These are phyloP conservation scores for Catajapyx aquilonaris DNA, from an alignment of 1,140 invertebrate species.

Conservation along the genomic window DNA sequence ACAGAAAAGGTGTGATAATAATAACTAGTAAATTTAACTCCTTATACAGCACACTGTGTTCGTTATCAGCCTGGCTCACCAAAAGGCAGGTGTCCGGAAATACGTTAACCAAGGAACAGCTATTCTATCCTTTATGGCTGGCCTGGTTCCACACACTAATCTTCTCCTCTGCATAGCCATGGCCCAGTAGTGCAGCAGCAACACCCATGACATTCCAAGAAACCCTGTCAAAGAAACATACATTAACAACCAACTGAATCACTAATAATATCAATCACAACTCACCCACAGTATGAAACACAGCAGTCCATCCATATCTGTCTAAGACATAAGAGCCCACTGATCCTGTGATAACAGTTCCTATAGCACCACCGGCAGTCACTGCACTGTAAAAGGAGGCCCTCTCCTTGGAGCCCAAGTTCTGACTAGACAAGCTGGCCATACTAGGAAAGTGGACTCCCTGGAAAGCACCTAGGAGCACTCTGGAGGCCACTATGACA, in stretches of 20 bases:
- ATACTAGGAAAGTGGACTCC: conserved; percentile 52
- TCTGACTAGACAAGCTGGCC: conserved; percentile 44
- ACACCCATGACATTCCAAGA: conserved; percentile 30
- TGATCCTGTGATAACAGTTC: conserved; percentile 42
- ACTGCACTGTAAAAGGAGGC: conserved; percentile 46
- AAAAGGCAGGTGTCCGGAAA: conserved; percentile 33
- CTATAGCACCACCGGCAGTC: conserved; percentile 37
- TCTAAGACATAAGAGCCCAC: conserved; percentile 44
- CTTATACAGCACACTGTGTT: no score
- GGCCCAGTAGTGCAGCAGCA: conserved; percentile 25
- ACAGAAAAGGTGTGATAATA: no score
- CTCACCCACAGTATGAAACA: conserved; percentile 44
- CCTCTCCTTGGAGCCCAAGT: conserved; percentile 37
- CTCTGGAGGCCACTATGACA: conserved; percentile 34
- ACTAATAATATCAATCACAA: no score
- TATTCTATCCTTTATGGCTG: conserved; percentile 10
- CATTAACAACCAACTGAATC: conserved; percentile 15
- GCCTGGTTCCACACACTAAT: conserved; percentile 12
- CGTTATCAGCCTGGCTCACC: no score
- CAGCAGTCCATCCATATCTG: conserved; percentile 38
- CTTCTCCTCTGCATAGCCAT: conserved; percentile 17
- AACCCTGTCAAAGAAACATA: conserved; percentile 22
- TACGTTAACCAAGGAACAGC: conserved; percentile 31
- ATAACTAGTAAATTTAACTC: no score
- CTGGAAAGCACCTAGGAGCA: conserved; percentile 44